These are phyloP conservation scores for Geopemphigus sp. DNA, from an alignment of 1,140 invertebrate genomes.

Conservation along the genomic window DNA sequence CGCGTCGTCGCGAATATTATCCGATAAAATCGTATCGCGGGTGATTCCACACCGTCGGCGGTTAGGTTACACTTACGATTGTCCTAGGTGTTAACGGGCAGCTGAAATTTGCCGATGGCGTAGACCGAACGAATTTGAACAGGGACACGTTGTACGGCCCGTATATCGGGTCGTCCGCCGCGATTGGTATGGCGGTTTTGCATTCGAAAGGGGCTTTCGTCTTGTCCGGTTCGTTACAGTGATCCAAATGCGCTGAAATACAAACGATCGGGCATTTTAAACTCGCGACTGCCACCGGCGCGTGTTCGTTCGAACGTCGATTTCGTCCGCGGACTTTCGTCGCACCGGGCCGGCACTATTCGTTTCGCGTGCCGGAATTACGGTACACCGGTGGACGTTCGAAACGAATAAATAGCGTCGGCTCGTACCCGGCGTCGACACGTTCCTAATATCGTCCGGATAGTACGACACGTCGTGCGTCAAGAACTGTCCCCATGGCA, in stretches of 20 bases:
- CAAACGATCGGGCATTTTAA: background rate
- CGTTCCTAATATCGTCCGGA: background rate
- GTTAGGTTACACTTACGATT: background rate
- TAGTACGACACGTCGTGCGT: conserved; percentile 16
- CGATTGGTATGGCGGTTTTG: background rate
- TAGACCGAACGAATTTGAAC: conserved; percentile 29
- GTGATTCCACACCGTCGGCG: too few species aligned
- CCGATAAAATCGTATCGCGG: too few species aligned
- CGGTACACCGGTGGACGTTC: too few species aligned
- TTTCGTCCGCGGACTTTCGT: too few species aligned
- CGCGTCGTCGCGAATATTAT: too few species aligned
- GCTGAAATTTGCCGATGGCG: conserved; percentile 22
- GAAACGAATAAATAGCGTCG: too few species aligned
- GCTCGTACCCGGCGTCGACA: background rate
- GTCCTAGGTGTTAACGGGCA: conserved; percentile 19
- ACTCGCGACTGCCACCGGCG: background rate
- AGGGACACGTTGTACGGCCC: conserved; percentile 17
- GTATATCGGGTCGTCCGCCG: conserved; percentile 14
- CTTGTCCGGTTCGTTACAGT: conserved; percentile 8
- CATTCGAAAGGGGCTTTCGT: conserved; percentile 19
- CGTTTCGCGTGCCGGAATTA: too few species aligned
- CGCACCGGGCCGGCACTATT: too few species aligned
- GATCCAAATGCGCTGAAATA: conserved; percentile 4
- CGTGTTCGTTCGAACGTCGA: too few species aligned
- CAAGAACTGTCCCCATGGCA: conserved; percentile 33